Evolutionary conservation across 1,140 invertebrate genomes (phyloP).

Genomic region (Danaus plexippus): DNA sequence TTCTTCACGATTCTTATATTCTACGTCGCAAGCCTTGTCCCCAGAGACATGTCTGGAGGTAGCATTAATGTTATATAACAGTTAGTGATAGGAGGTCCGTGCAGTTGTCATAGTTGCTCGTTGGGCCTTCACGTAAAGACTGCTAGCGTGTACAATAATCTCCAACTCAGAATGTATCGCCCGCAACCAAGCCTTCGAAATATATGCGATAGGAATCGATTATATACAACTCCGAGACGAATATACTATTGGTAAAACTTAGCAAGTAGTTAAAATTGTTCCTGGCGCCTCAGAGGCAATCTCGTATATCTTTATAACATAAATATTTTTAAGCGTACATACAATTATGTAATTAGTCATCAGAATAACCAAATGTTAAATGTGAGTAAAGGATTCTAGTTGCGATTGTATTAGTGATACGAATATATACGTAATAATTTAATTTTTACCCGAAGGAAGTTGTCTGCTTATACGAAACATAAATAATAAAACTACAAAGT

Average conservation of each 20-base stretch:
- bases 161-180: constrained; percentile 11
- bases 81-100: no score
- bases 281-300: constrained; percentile 67
- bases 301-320: constrained; percentile 59
- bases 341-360: constrained; percentile 55
- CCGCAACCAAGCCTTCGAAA: constrained; percentile 40
- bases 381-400: constrained; percentile 70
- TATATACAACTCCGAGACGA: constrained; percentile 53
- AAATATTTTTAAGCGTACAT: constrained; percentile 58
- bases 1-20: no score
- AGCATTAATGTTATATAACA: no score
- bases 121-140: constrained; percentile 25
- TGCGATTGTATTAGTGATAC: constrained; percentile 70
- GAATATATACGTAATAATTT: constrained; percentile 71
- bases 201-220: constrained; percentile 62
- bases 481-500: constrained; percentile 69
- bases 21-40: no score
- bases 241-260: constrained; percentile 59
- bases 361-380: constrained; percentile 69
- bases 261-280: constrained; percentile 70
- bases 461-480: constrained; percentile 69
- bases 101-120: no score
- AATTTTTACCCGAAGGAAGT: constrained; percentile 67
- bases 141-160: constrained; percentile 23
- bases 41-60: no score